These are phyloP conservation scores for Aviceda subcristata DNA, from an alignment of 2,113 vertebrate species.

Conservation along the genomic window DNA sequence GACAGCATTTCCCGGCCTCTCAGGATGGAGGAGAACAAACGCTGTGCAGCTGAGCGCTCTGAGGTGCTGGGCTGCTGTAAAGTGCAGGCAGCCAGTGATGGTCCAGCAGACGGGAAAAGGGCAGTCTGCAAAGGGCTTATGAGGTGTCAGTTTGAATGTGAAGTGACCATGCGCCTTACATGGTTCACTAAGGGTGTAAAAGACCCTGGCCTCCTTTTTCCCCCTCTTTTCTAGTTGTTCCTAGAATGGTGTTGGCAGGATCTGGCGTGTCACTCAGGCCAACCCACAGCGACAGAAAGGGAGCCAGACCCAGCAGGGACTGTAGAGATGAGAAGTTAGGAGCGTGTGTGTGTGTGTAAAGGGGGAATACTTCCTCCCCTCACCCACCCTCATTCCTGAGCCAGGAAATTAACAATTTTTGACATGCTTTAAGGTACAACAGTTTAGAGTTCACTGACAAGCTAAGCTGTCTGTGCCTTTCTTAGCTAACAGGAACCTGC, in stretches of 20 bases:
- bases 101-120: background rate
- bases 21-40: background rate
- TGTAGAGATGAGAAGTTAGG: background rate
- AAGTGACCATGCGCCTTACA: background rate
- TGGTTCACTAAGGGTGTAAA: background rate
- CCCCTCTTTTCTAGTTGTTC: background rate
- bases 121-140: background rate
- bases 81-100: background rate
- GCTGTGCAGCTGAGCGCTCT: background rate
- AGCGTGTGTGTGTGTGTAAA: background rate
- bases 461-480: background rate
- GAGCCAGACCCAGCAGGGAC: background rate
- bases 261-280: background rate
- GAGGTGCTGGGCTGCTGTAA: background rate
- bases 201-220: background rate
- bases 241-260: background rate
- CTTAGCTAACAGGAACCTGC: constrained; percentile 73
- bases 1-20: background rate
- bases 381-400: background rate
- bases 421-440: background rate
- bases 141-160: background rate
- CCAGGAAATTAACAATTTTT: background rate
- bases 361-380: background rate
- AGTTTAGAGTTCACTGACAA: background rate
- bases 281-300: background rate